Conservation (phyloP, 2,888 invertebrate genomes). For the Nematopogon swammerdamellus region DNA sequence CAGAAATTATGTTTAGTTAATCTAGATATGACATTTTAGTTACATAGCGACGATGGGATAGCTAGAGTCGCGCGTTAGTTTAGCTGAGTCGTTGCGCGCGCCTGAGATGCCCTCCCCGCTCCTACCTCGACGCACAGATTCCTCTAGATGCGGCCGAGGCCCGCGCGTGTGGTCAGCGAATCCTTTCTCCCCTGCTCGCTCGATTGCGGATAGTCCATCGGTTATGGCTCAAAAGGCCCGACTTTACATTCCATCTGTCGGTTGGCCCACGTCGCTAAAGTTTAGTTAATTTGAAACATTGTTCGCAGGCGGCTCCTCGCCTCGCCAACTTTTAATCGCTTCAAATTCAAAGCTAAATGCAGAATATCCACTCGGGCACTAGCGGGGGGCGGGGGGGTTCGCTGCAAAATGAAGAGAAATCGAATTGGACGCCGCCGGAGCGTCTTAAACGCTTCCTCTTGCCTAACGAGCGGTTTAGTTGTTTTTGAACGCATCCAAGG, state of each 20-base stretch:
- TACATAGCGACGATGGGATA: neutral
- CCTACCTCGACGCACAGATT: too few species aligned
- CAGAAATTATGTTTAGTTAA: slow-evolving; percentile 31
- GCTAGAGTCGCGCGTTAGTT: slow-evolving; percentile 8
- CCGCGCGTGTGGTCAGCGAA: slow-evolving; percentile 10
- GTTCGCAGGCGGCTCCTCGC: neutral
- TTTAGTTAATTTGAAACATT: neutral
- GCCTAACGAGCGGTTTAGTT: neutral
- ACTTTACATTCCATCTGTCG: neutral
- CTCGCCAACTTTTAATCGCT: neutral
- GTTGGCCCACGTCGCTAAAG: neutral
- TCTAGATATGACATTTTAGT: slow-evolving; percentile 2
- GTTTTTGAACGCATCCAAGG: neutral
- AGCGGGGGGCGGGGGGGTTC: neutral
- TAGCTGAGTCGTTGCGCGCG: slow-evolving; percentile 11
- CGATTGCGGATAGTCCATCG: slow-evolving; percentile 7
- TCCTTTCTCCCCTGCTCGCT: slow-evolving; percentile 6
- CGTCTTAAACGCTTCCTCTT: neutral
- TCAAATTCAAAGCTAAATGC: neutral
- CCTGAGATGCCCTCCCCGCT: too few species aligned
- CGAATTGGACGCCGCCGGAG: neutral
- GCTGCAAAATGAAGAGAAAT: neutral
- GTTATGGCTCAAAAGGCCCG: neutral
- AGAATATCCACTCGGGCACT: neutral
- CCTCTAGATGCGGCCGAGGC: too few species aligned